Conservation (phyloP, 2,797 vertebrate species). For the Kryptolebias ocellatus region DNA sequence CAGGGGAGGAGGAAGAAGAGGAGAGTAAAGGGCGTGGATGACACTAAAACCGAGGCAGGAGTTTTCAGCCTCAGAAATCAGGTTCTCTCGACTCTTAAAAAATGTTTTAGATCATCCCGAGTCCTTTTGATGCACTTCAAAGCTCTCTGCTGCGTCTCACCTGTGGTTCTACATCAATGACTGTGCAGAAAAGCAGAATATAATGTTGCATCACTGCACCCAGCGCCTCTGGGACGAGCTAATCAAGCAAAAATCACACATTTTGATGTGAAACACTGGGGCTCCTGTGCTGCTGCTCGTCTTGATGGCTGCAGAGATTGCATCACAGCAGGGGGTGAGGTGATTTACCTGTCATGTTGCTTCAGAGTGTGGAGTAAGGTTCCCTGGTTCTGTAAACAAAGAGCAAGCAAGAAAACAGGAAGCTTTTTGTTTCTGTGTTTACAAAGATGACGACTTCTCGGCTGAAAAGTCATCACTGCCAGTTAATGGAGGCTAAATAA, state of each 20-base stretch:
- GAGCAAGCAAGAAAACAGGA: slow-evolving; percentile 24
- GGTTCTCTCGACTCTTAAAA: slow-evolving; percentile 7
- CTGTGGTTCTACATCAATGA: slow-evolving; percentile 66
- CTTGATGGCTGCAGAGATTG: slow-evolving; percentile 47
- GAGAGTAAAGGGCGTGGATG: slow-evolving; percentile 25
- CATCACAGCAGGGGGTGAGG: slow-evolving; percentile 25
- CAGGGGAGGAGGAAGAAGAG: slow-evolving; percentile 19
- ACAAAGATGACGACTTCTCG: slow-evolving; percentile 1
- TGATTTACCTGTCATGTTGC: slow-evolving; percentile 85
- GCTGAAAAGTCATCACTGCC: slow-evolving; percentile 8
- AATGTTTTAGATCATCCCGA: slow-evolving; percentile 55
- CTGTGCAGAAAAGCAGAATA: slow-evolving; percentile 46
- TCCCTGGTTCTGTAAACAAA: slow-evolving; percentile 81
- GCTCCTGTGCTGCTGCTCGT: slow-evolving; percentile 23
- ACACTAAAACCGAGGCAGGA: slow-evolving; percentile 36
- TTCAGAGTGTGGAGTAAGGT: slow-evolving; percentile 83
- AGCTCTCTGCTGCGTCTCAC: slow-evolving; percentile 54
- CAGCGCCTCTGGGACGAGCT: slow-evolving; percentile 48
- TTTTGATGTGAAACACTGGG: slow-evolving; percentile 57
- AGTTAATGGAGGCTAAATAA: slow-evolving; percentile 4
- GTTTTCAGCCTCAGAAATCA: slow-evolving; percentile 42
- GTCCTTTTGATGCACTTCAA: slow-evolving; percentile 67
- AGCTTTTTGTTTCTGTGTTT: slow-evolving; percentile 39
- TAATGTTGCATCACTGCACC: slow-evolving; percentile 56
- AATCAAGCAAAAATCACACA: slow-evolving; percentile 63